Conservation (phyloP, 2,888 invertebrate species). For the Junonia oenone region DNA sequence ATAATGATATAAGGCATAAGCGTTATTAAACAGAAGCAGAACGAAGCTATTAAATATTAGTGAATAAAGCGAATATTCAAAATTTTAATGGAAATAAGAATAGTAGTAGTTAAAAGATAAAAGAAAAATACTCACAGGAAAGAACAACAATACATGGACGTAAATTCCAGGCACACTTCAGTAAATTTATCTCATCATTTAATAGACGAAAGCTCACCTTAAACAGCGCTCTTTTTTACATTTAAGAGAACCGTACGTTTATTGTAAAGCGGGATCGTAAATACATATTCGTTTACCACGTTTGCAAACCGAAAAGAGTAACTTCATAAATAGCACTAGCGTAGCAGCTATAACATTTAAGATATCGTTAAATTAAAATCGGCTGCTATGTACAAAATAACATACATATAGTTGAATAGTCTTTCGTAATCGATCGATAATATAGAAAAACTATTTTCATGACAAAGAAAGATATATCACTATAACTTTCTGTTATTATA, state of each 20-base stretch:
- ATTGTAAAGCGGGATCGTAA: conserved; percentile 14
- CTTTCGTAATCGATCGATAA: conserved; percentile 78
- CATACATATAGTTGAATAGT: conserved; percentile 44
- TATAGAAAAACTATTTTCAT: conserved; percentile 60
- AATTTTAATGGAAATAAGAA: background rate
- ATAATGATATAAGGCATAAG: background rate
- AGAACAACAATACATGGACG: conserved; percentile 80
- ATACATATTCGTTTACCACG: conserved; percentile 23
- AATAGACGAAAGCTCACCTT: conserved; percentile 26
- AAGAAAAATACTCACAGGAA: conserved; percentile 66
- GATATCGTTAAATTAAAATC: conserved; percentile 23
- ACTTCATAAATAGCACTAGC: conserved; percentile 7
- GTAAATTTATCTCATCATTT: conserved; percentile 30
- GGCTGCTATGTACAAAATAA: conserved; percentile 38
- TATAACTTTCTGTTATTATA: conserved; percentile 15
- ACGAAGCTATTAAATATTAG: background rate
- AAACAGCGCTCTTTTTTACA: conserved; percentile 20
- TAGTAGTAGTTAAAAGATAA: conserved; percentile 13
- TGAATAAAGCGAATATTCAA: conserved; percentile 2
- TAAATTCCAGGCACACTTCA: conserved; percentile 36
- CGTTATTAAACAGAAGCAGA: background rate
- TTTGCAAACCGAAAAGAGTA: conserved; percentile 12
- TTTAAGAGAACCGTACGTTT: conserved; percentile 12
- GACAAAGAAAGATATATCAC: conserved; percentile 61
- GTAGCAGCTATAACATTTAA: conserved; percentile 17